phyloP scores from a whole-genome alignment of 2,113 vertebrate species.

The Osmerus eperlanus region DNA sequence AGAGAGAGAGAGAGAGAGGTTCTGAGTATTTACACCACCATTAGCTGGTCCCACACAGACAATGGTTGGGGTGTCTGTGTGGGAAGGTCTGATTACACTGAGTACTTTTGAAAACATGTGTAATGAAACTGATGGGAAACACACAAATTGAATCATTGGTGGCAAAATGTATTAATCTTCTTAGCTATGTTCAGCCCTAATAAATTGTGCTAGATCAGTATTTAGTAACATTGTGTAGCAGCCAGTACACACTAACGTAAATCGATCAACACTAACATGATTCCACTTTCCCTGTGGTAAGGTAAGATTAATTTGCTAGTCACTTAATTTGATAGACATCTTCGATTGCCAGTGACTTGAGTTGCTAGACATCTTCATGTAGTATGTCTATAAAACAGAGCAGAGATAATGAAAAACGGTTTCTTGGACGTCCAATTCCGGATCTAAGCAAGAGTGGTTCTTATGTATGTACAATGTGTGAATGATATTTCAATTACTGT shows the following conservation, averaged over 20 bases:
- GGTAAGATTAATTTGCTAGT: neutral
- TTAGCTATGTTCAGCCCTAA: neutral
- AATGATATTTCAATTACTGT: slow-evolving; percentile 66
- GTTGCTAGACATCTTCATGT: neutral
- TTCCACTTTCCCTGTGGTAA: neutral
- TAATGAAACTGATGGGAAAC: too few species aligned
- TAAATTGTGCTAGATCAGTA: neutral
- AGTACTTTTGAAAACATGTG: too few species aligned
- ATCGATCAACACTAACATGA: neutral
- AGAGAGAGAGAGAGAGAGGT: neutral
- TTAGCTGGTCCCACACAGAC: too few species aligned
- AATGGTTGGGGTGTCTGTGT: too few species aligned
- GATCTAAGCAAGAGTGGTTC: slow-evolving; percentile 33
- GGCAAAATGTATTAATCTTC: neutral
- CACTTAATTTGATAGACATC: neutral
- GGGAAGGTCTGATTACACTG: too few species aligned
- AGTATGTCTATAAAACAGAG: neutral
- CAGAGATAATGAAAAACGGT: slow-evolving; percentile 37
- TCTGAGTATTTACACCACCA: too few species aligned
- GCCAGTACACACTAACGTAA: neutral
- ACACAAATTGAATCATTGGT: too few species aligned
- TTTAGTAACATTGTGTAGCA: neutral
- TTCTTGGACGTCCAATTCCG: slow-evolving; percentile 38
- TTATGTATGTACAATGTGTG: slow-evolving; percentile 40
- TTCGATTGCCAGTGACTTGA: neutral